Evolutionary conservation across 2,797 vertebrate species (phyloP).

Genomic region (Enteromius afrohamiltoni): DNA sequence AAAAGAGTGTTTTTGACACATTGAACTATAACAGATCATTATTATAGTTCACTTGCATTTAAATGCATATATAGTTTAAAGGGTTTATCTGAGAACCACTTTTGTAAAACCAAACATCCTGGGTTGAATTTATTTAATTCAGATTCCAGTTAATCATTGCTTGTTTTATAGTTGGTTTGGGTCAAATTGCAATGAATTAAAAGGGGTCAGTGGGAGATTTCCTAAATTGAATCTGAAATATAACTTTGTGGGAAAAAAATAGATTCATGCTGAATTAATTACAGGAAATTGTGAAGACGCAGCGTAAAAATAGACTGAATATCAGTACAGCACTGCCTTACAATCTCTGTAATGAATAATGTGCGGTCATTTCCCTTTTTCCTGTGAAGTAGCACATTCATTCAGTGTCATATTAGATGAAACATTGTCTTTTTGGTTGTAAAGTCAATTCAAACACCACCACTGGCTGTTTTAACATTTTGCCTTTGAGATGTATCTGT

Average conservation of each 20-base stretch:
- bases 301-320: conserved; percentile 12
- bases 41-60: background rate
- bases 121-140: background rate
- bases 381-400: background rate
- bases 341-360: background rate
- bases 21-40: background rate
- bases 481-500: conserved; percentile 6
- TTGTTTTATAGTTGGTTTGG: background rate
- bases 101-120: background rate
- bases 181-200: background rate
- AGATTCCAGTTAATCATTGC: background rate
- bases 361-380: background rate
- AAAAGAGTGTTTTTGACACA: background rate
- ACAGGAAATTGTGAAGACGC: background rate
- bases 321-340: background rate
- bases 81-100: background rate
- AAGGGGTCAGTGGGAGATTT: background rate
- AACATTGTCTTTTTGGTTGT: background rate
- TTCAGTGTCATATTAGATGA: background rate
- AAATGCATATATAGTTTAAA: background rate
- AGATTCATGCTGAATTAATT: background rate
- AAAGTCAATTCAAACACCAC: background rate
- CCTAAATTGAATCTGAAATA: background rate
- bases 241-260: background rate
- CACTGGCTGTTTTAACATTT: background rate